These are phyloP conservation scores for Drosophila borealis DNA, from an alignment of 2,888 invertebrate species.

Conservation along the genomic window DNA sequence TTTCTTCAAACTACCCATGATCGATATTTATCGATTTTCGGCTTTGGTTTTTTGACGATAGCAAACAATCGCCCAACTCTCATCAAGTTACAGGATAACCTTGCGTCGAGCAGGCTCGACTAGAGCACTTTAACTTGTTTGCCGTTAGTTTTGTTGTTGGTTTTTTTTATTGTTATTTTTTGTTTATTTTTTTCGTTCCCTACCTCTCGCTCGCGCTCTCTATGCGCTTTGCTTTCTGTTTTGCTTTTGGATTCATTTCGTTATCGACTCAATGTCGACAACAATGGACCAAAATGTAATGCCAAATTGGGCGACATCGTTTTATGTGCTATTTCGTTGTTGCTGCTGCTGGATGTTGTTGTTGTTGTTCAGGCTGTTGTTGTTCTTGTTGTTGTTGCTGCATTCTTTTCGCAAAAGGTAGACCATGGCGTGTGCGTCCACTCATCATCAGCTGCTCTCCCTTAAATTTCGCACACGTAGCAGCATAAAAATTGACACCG, in stretches of 20 bases:
- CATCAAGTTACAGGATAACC: not conserved
- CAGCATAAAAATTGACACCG: slow-evolving; percentile 81
- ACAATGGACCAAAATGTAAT: slow-evolving; percentile 72
- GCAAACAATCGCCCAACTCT: not conserved
- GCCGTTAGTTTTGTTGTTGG: slow-evolving; percentile 16
- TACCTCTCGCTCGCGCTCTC: not conserved
- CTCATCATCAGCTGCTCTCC: slow-evolving; percentile 74
- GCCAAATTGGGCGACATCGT: slow-evolving; percentile 76
- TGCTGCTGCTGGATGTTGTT: slow-evolving; percentile 8
- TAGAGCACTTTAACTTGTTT: not conserved
- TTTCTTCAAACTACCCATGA: too few relatives aligned
- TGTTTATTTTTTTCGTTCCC: not conserved
- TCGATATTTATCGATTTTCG: too few relatives aligned
- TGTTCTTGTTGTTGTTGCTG: slow-evolving; percentile 23
- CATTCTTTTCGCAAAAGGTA: slow-evolving; percentile 62
- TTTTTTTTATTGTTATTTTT: slow-evolving; percentile 21
- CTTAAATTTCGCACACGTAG: slow-evolving; percentile 80
- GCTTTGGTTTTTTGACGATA: too few relatives aligned
- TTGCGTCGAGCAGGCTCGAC: not conserved
- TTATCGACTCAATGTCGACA: slow-evolving; percentile 65
- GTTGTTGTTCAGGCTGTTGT: slow-evolving; percentile 12
- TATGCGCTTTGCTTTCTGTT: slow-evolving; percentile 35
- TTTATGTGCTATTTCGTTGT: slow-evolving; percentile 45
- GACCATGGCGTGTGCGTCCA: slow-evolving; percentile 37
- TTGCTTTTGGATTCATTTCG: slow-evolving; percentile 61